These are phyloP conservation scores for Paratrypauchen microcephalus DNA, from an alignment of 2,797 vertebrate genomes.

Conservation along the genomic window DNA sequence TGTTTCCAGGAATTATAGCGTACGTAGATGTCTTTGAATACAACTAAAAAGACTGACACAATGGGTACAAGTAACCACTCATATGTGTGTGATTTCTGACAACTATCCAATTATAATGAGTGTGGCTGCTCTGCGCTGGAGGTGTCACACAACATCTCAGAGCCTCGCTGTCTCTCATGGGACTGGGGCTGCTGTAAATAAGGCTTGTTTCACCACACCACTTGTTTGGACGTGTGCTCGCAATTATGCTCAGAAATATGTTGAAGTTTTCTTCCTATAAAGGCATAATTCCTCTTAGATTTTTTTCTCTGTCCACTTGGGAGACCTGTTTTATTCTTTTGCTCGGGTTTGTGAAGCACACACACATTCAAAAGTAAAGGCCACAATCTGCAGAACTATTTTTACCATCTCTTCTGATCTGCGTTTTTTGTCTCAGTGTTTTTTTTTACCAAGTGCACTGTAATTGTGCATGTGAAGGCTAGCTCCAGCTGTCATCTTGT, in stretches of 20 bases:
- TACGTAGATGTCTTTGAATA: slow-evolving; percentile 58
- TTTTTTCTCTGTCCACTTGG: slow-evolving; percentile 5
- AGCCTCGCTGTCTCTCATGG: slow-evolving; percentile 50
- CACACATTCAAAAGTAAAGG: no score
- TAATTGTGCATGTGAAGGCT: background rate
- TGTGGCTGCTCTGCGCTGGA: slow-evolving; percentile 58
- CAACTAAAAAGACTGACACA: slow-evolving; percentile 67
- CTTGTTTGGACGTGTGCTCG: slow-evolving; percentile 32
- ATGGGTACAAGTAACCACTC: slow-evolving; percentile 55
- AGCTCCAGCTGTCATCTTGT: no score
- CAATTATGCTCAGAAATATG: slow-evolving; percentile 32
- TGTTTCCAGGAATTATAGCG: slow-evolving; percentile 37
- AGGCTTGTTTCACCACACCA: slow-evolving; percentile 38
- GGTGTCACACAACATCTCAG: slow-evolving; percentile 62
- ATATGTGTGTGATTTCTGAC: slow-evolving; percentile 46
- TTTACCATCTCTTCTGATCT: no score
- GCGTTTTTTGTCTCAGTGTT: no score
- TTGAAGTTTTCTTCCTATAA: slow-evolving; percentile 9
- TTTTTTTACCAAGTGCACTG: background rate
- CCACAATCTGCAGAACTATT: no score
- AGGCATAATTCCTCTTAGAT: slow-evolving; percentile 23
- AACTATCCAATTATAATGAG: slow-evolving; percentile 73
- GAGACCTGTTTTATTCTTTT: slow-evolving; percentile 3
- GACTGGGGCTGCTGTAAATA: slow-evolving; percentile 54
- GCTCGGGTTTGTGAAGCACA: background rate